A percentile compares a stretch with the other conserved stretches of the same genome.
Evolutionary conservation across 2,113 vertebrate genomes (phyloP).

Genomic region (Aspiorhynchus laticeps): DNA sequence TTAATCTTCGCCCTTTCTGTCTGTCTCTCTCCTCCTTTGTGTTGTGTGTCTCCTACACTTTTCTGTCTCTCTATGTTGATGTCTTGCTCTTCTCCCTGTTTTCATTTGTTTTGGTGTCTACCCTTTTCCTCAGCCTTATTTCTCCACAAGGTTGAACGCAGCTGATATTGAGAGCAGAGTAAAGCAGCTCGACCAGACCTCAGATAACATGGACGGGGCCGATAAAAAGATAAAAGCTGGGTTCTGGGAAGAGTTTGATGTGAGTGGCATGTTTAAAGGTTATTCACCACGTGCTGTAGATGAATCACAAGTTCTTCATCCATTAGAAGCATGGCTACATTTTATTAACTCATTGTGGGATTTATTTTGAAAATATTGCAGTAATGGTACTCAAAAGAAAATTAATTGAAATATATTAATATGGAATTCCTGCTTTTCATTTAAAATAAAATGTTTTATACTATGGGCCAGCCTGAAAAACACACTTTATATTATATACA

Average conservation of each 20-base stretch:
- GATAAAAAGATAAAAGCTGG: slow-evolving; percentile 87
- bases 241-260: slow-evolving; percentile 99
- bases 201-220: slow-evolving; percentile 69
- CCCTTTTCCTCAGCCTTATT: slow-evolving; percentile 80
- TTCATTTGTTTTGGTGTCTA: neutral
- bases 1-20: slow-evolving; percentile 7
- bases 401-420: neutral
- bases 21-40: neutral
- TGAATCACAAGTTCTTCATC: neutral
- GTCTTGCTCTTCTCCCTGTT: neutral
- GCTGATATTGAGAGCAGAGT: slow-evolving; percentile 92
- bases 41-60: neutral
- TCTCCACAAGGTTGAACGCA: slow-evolving; percentile 89
- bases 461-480: neutral
- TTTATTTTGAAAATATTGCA: neutral
- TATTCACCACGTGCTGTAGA: neutral
- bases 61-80: neutral
- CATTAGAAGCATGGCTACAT: neutral
- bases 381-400: neutral
- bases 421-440: neutral
- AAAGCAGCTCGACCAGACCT: slow-evolving; percentile 83
- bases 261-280: slow-evolving; percentile 62
- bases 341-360: neutral
- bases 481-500: too few species aligned
- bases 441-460: neutral